Base-by-base conservation (phyloP, 2,113 vertebrate genomes). In the Galemys pyrenaicus region DNA sequence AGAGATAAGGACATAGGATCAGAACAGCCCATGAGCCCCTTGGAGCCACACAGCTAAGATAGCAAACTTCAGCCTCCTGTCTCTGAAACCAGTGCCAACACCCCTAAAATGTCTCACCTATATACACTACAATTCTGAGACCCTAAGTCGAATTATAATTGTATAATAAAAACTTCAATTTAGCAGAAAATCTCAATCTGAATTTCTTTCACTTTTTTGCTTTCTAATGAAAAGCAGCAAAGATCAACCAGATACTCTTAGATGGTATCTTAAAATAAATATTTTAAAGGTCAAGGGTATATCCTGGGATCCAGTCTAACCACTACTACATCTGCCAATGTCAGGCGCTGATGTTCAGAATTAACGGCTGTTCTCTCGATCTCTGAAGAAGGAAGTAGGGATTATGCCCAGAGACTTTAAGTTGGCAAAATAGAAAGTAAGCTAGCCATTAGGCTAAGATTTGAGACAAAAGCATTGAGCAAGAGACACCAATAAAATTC, bases 141-240 rank as follows among this genome's bases (percentile, higher is more conserved):
- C 11, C 46, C 39, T 19, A 49, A 2, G 16, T 30, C 11, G 12
- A 49, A 46, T 83, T 46, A 58, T 11, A 68, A 58, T 39, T 7
- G 32, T 20, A 22, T 35, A 44, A 16, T 35, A 13, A 85, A 89
- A 68, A 30, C 46, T 28, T 93, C 26, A 12, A 8, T 60, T 51
- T 41, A 60, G 16, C 67, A 87, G 71, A 84, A 89, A 62, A 51
- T 41, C 71, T 77, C 71, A n/a, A 41, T 22, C 11, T 78, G n/a
- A 60, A 68, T 39, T 77, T 58, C 44, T 68, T 74, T 89, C 17
- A 3, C 7, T 44, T 77, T 62, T 54, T 73, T 56, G 60, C 35
- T 82, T 75, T 68, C 49, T 71, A 65, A 54, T 81, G 30, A 81
- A 93, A 92, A 78, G 49, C 30, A 68, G 13, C 67, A 65, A 89